Percentiles rank a stretch among this genome's conserved stretches.
Conservation (phyloP, 2,888 invertebrate species). For the Xylophagus ater region DNA sequence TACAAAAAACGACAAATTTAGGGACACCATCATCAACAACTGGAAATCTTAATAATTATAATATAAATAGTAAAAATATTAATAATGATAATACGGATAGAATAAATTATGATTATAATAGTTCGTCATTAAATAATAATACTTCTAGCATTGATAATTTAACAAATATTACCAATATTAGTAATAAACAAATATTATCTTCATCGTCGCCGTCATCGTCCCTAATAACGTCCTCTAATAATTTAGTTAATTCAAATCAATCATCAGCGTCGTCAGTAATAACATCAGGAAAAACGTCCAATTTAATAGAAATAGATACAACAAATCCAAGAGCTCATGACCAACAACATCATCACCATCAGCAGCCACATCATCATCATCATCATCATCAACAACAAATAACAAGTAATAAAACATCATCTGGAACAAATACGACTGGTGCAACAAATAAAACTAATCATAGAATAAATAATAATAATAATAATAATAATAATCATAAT, state of each 20-base stretch:
- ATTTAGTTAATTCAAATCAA: no score
- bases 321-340: conserved; percentile 1
- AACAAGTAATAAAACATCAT: conserved; percentile 13
- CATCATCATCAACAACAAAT: conserved; percentile 14
- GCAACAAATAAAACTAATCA: conserved; percentile 1
- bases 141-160: no score
- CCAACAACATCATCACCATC: conserved; percentile 21
- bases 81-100: no score
- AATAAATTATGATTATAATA: no score
- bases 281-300: background rate
- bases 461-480: conserved; percentile 7
- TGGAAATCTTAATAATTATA: background rate
- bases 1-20: conserved; percentile 12
- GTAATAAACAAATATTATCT: no score
- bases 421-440: conserved; percentile 4
- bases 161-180: no score
- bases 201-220: no score
- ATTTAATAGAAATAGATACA: background rate
- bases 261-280: no score
- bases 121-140: no score
- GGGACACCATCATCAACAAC: conserved; percentile 2
- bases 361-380: conserved; percentile 20
- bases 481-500: conserved; percentile 7
- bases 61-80: no score
- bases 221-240: no score